Percentiles rank a stretch among this genome's conserved stretches.
phyloP scores from a whole-genome alignment of 2,797 vertebrate genomes.

The Fundulus diaphanus region DNA sequence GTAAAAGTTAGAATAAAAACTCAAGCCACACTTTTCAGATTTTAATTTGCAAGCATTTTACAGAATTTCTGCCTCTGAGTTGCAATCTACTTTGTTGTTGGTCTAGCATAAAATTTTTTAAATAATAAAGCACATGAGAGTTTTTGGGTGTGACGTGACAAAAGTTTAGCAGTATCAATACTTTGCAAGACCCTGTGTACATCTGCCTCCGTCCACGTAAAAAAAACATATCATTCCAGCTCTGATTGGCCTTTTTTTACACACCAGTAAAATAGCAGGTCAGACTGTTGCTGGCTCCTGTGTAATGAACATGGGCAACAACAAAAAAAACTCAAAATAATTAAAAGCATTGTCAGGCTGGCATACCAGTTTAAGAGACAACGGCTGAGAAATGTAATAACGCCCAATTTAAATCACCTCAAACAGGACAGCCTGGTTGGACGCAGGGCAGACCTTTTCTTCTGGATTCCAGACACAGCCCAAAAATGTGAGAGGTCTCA shows the following conservation, averaged over 20 bases:
- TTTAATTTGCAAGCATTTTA: too few relatives aligned
- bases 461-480: conserved; percentile 60
- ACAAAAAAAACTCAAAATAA: too few relatives aligned
- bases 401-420: conserved; percentile 78
- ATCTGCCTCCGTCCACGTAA: background rate
- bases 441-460: conserved; percentile 65
- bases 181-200: too few relatives aligned
- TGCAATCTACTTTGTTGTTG: too few relatives aligned
- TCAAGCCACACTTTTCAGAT: too few relatives aligned
- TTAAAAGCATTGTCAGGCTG: conserved; percentile 58
- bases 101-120: too few relatives aligned
- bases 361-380: conserved; percentile 59
- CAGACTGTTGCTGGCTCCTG: conserved; percentile 54
- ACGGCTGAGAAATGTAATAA: conserved; percentile 78
- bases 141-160: too few relatives aligned
- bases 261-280: conserved; percentile 41
- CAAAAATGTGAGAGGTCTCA: conserved; percentile 69
- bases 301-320: conserved; percentile 48
- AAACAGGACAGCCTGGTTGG: conserved; percentile 77
- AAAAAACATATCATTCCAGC: conserved; percentile 47
- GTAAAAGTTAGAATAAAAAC: too few relatives aligned
- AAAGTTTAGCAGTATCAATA: too few relatives aligned
- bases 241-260: conserved; percentile 52
- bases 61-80: too few relatives aligned
- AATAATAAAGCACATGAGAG: too few relatives aligned